phyloP scores from a whole-genome alignment of 2,797 vertebrate species.

The Stomatorhinus walkeri region DNA sequence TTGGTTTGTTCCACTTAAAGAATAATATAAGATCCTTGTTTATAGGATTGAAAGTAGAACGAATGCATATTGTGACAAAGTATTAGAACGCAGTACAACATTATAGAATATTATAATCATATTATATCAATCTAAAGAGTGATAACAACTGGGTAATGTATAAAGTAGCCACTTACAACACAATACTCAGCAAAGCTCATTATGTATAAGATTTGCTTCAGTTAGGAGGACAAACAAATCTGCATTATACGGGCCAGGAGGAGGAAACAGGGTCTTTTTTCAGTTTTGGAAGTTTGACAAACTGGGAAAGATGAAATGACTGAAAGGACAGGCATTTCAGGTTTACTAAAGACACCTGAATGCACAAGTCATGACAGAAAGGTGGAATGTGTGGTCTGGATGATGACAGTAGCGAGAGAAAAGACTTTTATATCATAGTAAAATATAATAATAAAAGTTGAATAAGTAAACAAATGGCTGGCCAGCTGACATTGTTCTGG shows the following conservation, averaged over 20 bases:
- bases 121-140: not conserved
- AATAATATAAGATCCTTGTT: not conserved
- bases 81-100: not conserved
- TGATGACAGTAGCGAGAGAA: not conserved
- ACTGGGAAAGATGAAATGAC: not conserved
- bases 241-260: not conserved
- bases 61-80: not conserved
- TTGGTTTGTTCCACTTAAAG: not conserved
- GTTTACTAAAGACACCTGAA: not conserved
- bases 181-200: not conserved
- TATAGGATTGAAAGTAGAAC: not conserved
- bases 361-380: constrained; percentile 3
- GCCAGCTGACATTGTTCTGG: not conserved
- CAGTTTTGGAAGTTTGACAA: not conserved
- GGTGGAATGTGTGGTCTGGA: not conserved
- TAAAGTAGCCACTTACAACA: not conserved
- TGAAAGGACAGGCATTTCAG: not conserved
- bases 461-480: not conserved
- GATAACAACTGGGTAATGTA: not conserved
- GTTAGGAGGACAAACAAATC: not conserved
- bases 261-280: not conserved
- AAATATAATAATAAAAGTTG: not conserved
- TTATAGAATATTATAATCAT: not conserved
- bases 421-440: not conserved
- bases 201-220: not conserved